Percentiles rank a stretch among this genome's conserved stretches.
Conservation (phyloP, 2,113 vertebrate genomes). For the Chionodraco myersi region DNA sequence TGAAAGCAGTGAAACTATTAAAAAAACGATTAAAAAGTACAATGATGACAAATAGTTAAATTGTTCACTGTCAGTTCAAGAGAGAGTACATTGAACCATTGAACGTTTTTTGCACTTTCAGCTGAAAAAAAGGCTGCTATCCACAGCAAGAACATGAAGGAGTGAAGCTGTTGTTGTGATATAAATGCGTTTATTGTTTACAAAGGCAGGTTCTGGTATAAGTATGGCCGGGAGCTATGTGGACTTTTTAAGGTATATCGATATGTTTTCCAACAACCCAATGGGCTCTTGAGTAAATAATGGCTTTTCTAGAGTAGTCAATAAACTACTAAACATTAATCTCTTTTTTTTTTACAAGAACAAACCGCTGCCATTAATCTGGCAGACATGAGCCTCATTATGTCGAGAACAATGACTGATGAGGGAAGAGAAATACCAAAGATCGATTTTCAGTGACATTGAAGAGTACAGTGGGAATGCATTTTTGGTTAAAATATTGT, state of each 20-base stretch:
- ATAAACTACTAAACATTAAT: conserved; percentile 47
- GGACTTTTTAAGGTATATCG: too few species aligned
- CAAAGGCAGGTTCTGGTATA: background rate
- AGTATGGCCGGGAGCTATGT: too few species aligned
- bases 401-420: conserved; percentile 2
- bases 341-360: conserved; percentile 4
- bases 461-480: background rate
- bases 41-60: background rate
- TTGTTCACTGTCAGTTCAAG: background rate
- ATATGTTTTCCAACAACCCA: background rate
- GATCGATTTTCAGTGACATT: background rate
- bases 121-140: too few species aligned
- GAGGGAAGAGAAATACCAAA: background rate
- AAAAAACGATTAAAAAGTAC: background rate
- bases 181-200: background rate
- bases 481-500: background rate
- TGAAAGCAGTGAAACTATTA: conserved; percentile 13
- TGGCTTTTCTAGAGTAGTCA: conserved; percentile 10
- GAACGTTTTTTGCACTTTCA: too few species aligned
- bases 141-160: too few species aligned
- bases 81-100: too few species aligned
- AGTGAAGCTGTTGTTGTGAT: too few species aligned
- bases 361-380: conserved; percentile 22
- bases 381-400: background rate
- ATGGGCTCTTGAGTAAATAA: conserved; percentile 34